Percentiles rank a stretch among this genome's conserved stretches.
Conservation (phyloP, 2,113 vertebrate species). For the Origma solitaria region DNA sequence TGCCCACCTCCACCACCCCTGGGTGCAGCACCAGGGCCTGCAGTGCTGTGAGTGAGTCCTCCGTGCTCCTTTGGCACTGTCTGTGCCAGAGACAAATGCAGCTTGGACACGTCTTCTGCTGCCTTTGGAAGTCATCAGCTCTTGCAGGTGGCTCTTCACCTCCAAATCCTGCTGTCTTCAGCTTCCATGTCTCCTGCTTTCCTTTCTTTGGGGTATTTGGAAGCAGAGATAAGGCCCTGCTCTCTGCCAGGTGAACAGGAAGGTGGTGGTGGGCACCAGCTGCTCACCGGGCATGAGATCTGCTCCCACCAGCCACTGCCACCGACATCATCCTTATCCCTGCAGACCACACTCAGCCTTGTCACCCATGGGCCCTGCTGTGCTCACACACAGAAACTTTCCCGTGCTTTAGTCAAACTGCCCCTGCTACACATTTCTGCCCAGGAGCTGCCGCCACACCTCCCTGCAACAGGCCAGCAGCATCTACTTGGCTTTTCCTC, state of each 20-base stretch:
- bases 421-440: background rate
- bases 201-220: background rate
- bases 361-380: fast-evolving
- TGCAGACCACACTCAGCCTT: background rate
- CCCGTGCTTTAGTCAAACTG: background rate
- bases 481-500: background rate
- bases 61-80: background rate
- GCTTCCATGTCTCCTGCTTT: background rate
- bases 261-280: background rate
- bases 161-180: background rate
- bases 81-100: background rate
- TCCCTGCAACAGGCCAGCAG: fast-evolving
- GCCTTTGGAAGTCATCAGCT: background rate
- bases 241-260: background rate
- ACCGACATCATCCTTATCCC: fast-evolving
- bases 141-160: background rate
- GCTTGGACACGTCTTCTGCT: background rate
- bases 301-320: background rate
- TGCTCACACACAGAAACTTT: background rate
- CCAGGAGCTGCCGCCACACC: background rate
- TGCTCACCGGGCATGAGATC: fast-evolving
- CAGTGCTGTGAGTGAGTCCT: fast-evolving
- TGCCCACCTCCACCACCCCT: background rate
- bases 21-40: background rate
- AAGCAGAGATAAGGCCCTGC: background rate